A percentile compares a stretch with the other conserved stretches of the same genome.
Conservation (phyloP, 1,140 invertebrate genomes). For the Centruroides vittatus region DNA sequence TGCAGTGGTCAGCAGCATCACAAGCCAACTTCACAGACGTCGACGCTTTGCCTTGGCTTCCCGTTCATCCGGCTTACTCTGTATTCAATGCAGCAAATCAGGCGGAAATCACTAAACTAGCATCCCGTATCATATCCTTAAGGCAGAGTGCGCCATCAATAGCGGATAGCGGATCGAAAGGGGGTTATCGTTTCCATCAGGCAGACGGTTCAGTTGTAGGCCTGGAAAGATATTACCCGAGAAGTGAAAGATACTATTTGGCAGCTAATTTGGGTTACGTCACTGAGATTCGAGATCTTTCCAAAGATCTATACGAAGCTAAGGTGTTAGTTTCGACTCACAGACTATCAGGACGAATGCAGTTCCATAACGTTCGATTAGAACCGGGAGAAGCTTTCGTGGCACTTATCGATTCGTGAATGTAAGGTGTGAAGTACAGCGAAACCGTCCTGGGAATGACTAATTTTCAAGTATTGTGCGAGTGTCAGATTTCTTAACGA, state of each 20-base stretch:
- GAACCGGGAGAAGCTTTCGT: too few relatives aligned
- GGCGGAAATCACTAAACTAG: not conserved
- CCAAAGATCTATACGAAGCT: conserved; percentile 1
- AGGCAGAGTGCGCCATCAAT: not conserved
- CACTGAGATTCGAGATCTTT: conserved; percentile 3
- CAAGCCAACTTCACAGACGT: conserved; percentile 13
- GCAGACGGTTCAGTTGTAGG: conserved; percentile 3
- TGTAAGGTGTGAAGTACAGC: too few relatives aligned
- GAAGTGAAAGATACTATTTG: not conserved
- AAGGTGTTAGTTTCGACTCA: too few relatives aligned
- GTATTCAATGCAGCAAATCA: conserved; percentile 13
- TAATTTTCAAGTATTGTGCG: too few relatives aligned
- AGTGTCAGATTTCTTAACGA: too few relatives aligned
- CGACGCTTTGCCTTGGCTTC: conserved; percentile 13
- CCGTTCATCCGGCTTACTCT: conserved; percentile 13
- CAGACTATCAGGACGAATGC: too few relatives aligned
- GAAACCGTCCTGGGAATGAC: too few relatives aligned
- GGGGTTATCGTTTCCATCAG: not conserved
- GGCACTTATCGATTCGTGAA: too few relatives aligned
- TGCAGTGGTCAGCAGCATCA: conserved; percentile 16
- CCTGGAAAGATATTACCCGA: conserved; percentile 2
- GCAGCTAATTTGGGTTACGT: conserved; percentile 6
- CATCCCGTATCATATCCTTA: too few relatives aligned
- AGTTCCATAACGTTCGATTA: too few relatives aligned
- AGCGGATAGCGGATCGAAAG: not conserved